A percentile compares a stretch with the other conserved stretches of the same genome.
Evolutionary conservation across 2,113 vertebrate species (phyloP).

Genomic region (Cnemophilus loriae): DNA sequence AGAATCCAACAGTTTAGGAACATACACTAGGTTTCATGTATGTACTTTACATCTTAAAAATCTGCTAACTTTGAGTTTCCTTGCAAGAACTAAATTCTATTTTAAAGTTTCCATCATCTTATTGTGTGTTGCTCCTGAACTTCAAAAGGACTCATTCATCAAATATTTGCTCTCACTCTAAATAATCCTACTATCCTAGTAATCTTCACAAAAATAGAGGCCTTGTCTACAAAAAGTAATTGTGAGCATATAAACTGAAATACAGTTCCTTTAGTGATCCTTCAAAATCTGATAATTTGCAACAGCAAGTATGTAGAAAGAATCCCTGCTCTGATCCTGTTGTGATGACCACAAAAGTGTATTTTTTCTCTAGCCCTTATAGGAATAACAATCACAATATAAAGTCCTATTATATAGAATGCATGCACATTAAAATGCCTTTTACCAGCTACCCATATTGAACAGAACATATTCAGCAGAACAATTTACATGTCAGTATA

Average conservation of each 20-base stretch:
- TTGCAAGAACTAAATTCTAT: neutral
- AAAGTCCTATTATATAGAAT: neutral
- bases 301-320: neutral
- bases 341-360: neutral
- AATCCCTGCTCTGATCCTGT: neutral
- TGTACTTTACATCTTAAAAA: neutral
- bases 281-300: neutral
- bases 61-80: neutral
- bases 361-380: neutral
- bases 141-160: neutral
- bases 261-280: neutral
- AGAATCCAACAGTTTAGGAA: neutral
- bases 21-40: neutral
- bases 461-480: neutral
- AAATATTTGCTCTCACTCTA: neutral
- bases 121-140: neutral
- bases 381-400: neutral
- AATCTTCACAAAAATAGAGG: neutral
- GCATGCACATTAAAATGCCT: neutral
- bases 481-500: neutral
- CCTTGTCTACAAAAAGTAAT: neutral
- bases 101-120: neutral
- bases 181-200: neutral
- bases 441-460: neutral
- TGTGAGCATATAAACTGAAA: neutral